Evolutionary conservation across 2,113 vertebrate genomes (phyloP), one percentile per base, ranked within the genome.

Genomic region (Platichthys stellatus): DNA sequence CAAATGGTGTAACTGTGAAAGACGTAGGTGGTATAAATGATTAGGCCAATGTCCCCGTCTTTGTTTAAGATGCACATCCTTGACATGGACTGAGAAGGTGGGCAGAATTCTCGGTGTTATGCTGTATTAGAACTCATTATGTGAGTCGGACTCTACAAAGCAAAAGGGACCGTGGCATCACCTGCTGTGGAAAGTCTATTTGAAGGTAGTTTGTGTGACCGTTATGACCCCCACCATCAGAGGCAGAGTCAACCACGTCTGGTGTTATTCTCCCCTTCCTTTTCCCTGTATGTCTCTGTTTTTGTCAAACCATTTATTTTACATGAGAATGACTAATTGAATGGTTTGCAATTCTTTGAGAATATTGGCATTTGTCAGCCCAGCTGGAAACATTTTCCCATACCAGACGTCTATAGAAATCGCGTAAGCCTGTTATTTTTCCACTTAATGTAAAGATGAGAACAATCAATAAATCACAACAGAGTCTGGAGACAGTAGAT

Each of bases 301-400:
- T 53, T 35, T 12, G 17, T 57, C 47, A 7, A 40, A 73, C 73
- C 38, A 73, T 76, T 56, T 63, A 21, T 62, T 21, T 57, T 53
- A 7, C 38, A 20, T 7, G 26, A 79, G 31, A 23, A 24, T 28
- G 11, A 49, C 38, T 13, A 53, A 14, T 2, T 64, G 31, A 64
- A 63, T 76, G 59, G 28, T 13, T 35, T 74, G 67, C 59, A 31
- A 14, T 53, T 45, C 47, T 74, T 21, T 54, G 11, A 56, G 24
- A 15, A 15, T 20, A 35, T 28, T 65, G 67, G 8, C 21, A 63
- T 68, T 68, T 1, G 2, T 15, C 57, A 72, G 40, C 47, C 13
- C 4, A 54, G 24, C 35, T 56, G 20, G 57, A 76, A 67, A 68
- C 47, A 66, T 76, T 54, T 74, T 83, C 51, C 73, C 66, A 62